These are phyloP conservation scores for Nothoprocta pentlandii DNA, from an alignment of 2,113 vertebrate species.

Conservation along the genomic window DNA sequence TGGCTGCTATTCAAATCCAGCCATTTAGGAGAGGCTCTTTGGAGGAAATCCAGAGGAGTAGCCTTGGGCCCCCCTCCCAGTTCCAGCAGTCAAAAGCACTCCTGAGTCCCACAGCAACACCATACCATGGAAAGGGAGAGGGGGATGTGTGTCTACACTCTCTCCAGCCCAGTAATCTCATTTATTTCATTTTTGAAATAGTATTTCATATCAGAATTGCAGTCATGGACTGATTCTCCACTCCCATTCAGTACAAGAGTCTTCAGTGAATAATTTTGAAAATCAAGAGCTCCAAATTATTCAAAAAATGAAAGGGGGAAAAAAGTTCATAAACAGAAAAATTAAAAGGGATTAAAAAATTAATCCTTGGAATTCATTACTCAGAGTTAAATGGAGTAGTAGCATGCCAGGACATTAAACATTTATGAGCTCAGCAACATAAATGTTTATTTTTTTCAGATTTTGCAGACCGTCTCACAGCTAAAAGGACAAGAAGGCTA, in stretches of 20 bases:
- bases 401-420: not conserved
- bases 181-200: not conserved
- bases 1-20: slow-evolving; percentile 48
- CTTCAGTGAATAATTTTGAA: slow-evolving; percentile 6
- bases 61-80: not conserved
- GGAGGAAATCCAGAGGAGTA: not conserved
- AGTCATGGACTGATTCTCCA: not conserved
- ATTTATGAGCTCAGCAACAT: not conserved
- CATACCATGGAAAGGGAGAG: not conserved
- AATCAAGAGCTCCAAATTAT: not conserved
- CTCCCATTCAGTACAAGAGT: not conserved
- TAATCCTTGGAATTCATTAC: slow-evolving; percentile 40
- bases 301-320: not conserved
- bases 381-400: slow-evolving; percentile 34
- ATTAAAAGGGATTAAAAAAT: slow-evolving; percentile 49
- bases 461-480: not conserved
- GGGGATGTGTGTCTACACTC: not conserved
- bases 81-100: not conserved
- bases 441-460: not conserved
- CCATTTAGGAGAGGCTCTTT: not conserved
- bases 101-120: not conserved
- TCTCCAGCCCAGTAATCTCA: not conserved
- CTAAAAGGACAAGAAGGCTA: not conserved
- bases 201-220: slow-evolving; percentile 1
- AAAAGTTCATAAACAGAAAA: slow-evolving; percentile 24